These are phyloP conservation scores for Reticulitermes speratus DNA, from an alignment of 1,140 invertebrate genomes.

Conservation along the genomic window DNA sequence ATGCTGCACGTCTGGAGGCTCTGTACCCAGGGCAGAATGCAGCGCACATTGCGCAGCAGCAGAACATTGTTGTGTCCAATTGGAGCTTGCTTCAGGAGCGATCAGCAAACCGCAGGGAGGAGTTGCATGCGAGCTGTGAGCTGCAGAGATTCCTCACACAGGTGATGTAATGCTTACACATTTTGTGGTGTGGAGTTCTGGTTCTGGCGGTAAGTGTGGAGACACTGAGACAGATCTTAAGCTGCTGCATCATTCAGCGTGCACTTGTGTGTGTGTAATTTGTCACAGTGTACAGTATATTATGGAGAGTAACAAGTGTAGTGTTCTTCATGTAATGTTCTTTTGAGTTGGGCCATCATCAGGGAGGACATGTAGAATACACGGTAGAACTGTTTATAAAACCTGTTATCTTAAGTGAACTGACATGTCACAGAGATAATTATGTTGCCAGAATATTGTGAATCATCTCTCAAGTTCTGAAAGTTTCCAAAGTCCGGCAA, in stretches of 20 bases:
- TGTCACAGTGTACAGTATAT: no score
- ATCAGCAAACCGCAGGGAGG: slow-evolving; percentile 73
- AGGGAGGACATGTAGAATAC: no score
- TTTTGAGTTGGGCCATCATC: no score
- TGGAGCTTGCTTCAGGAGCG: slow-evolving; percentile 86
- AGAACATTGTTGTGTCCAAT: slow-evolving; percentile 77
- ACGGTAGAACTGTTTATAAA: no score
- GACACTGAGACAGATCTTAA: neutral
- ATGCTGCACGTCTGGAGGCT: slow-evolving; percentile 81
- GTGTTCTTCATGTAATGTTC: no score
- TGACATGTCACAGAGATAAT: no score
- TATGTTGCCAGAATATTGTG: no score
- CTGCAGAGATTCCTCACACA: slow-evolving; percentile 83
- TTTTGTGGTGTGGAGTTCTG: neutral
- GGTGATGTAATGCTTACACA: slow-evolving; percentile 45
- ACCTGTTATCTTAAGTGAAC: no score
- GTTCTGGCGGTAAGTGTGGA: neutral
- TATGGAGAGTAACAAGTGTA: no score
- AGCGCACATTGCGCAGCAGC: slow-evolving; percentile 80
- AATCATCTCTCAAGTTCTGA: no score
- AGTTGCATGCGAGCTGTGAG: slow-evolving; percentile 83
- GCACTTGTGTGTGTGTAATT: no score
- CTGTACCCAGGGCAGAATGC: slow-evolving; percentile 93
- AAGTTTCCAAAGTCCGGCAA: no score
- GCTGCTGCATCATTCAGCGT: neutral